phyloP scores from a whole-genome alignment of 2,797 vertebrate genomes.

The Bradypodion pumilum region DNA sequence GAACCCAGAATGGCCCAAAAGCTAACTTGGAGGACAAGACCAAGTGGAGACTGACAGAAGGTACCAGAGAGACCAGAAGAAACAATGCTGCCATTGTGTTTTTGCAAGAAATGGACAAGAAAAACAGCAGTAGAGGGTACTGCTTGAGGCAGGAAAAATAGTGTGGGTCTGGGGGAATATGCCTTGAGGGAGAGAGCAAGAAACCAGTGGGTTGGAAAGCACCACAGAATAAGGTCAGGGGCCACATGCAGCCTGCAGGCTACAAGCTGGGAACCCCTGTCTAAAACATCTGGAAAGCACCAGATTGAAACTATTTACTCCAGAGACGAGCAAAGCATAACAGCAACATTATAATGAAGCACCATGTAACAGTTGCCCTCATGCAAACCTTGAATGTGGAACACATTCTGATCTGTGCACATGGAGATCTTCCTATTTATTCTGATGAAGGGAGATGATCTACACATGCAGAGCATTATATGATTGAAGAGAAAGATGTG shows the following conservation, averaged over 20 bases:
- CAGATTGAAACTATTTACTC: background rate
- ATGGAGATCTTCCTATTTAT: background rate
- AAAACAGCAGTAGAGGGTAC: too few species aligned
- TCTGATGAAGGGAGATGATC: conserved; percentile 21
- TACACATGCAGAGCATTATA: background rate
- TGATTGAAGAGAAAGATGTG: background rate
- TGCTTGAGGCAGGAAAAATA: background rate
- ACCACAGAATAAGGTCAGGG: too few species aligned
- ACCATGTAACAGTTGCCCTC: background rate
- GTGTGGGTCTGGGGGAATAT: too few species aligned
- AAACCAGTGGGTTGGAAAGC: too few species aligned
- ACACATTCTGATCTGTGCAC: background rate
- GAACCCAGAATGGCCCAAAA: too few species aligned
- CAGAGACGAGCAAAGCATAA: background rate
- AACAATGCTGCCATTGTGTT: too few species aligned
- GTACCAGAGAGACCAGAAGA: too few species aligned
- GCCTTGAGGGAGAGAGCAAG: too few species aligned
- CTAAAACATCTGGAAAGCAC: background rate
- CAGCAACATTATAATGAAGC: background rate
- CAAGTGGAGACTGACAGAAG: too few species aligned
- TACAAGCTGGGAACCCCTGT: background rate
- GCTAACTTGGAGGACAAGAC: too few species aligned
- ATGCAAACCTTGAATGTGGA: background rate
- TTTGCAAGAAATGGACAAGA: too few species aligned
- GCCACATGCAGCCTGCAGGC: background rate